Base-by-base conservation (phyloP, 2,888 invertebrate genomes). In the Diaphora mendica region DNA sequence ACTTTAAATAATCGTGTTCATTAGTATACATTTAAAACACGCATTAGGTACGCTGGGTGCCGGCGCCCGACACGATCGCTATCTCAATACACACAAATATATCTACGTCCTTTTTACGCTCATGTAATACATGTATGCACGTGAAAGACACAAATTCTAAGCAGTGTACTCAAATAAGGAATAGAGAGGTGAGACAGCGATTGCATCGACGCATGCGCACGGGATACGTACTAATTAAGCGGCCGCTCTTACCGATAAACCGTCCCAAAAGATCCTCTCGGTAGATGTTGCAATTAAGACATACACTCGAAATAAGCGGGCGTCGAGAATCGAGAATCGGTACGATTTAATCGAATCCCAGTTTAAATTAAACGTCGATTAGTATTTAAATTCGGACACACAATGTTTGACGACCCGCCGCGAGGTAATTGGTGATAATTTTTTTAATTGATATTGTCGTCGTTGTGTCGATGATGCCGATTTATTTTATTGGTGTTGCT, bases 1-100 rank as follows among this genome's bases (percentile, higher is more conserved):
- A 94, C 94, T 93, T 95, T 92, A 94, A 95, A 94, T 95, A 95
- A 95, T 95, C 93, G 93, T 94, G 93, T 92, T 95, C 94, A 94
- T 95, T 95, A 95, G 94, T 94, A 94, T 93, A 94, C 94, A 95
- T 95, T 95, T 94, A 93, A 95, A 92, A 93, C 94, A 92, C 91
- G 93, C 94, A 94, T 95, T 95, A 94, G 92, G 91, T 90, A 89
- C 88, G 91, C 84, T 90, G 93, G 94, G 93, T 94, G 94, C 93
- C 92, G 94, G 94, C 94, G 94, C 94, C 94, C 90, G 87, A 86
- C 87, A 82, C 88, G 93, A 94, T 94, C 90, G 85, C 88, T 86
- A 93, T 94, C 94, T 90, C 78, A 76, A 77, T 78, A 83, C 86
- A 87, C 84, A 86, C 86, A 86, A 89, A 91, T 86, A 85, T 90